Evolutionary conservation across 37 sponge, comb jelly and placozoan genomes (phyloP).

Genomic region (Hormiphora californensis): DNA sequence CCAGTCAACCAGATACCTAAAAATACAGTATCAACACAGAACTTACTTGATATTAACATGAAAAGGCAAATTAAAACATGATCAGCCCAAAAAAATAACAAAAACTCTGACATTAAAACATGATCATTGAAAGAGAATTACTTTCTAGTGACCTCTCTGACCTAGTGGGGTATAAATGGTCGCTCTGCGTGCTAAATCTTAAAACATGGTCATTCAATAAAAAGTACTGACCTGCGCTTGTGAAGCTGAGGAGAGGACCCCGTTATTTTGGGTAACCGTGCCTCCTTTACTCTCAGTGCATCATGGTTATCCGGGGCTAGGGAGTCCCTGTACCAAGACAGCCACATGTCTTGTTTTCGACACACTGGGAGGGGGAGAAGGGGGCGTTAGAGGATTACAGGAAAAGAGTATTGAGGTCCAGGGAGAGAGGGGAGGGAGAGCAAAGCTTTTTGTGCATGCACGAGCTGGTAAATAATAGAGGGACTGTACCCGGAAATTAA

Average conservation of each 20-base stretch:
- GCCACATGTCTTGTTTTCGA: constrained; percentile 34
- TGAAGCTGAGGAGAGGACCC: constrained; percentile 27
- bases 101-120: background rate
- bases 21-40: background rate
- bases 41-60: background rate
- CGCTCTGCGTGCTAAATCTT: too few species aligned
- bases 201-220: too few species aligned
- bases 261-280: background rate
- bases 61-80: too few species aligned
- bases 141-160: background rate
- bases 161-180: background rate
- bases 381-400: too few species aligned
- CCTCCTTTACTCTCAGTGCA: constrained; percentile 7
- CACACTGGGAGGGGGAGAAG: too few species aligned
- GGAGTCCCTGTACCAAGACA: background rate
- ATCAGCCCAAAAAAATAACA: background rate
- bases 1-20: constrained; percentile 64
- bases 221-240: background rate
- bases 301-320: constrained; percentile 20
- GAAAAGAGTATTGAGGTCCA: too few species aligned
- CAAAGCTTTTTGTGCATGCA: too few species aligned
- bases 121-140: too few species aligned
- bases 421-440: too few species aligned
- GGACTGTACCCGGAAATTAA: background rate
- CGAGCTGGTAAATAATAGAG: background rate